phyloP scores from a whole-genome alignment of 2,797 vertebrate species.

The Masticophis lateralis region DNA sequence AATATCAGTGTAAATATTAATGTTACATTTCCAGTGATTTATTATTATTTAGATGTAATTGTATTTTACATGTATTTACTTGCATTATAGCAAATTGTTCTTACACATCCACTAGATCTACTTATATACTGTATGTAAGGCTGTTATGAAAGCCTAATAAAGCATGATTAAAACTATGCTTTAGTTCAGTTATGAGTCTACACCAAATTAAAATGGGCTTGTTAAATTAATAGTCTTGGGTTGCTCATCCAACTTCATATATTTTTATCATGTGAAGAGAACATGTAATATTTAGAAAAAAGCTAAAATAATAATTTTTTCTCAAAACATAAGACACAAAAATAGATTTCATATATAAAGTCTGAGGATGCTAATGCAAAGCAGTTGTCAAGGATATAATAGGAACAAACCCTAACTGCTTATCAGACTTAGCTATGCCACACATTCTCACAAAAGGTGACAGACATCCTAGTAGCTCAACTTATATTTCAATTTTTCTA shows the following conservation, averaged over 20 bases:
- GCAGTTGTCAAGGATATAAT: slow-evolving; percentile 22
- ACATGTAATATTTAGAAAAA: background rate
- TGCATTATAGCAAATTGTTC: background rate
- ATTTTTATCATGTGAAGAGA: background rate
- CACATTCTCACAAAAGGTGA: slow-evolving; percentile 40
- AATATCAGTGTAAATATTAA: background rate
- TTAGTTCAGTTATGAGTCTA: background rate
- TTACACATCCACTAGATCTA: background rate
- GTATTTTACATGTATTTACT: background rate
- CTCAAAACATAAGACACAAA: background rate
- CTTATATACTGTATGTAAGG: background rate
- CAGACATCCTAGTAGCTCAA: slow-evolving; percentile 45
- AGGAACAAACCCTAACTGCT: slow-evolving; percentile 23
- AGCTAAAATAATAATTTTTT: background rate
- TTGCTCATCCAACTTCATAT: background rate
- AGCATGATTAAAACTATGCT: too few relatives aligned
- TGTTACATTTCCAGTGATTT: background rate
- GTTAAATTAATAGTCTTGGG: background rate
- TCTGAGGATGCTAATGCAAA: slow-evolving; percentile 18
- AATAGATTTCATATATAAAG: slow-evolving; percentile 7
- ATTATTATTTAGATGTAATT: background rate
- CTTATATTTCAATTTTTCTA: slow-evolving; percentile 45
- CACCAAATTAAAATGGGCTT: background rate
- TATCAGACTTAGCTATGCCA: slow-evolving; percentile 19
- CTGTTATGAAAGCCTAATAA: background rate